Evolutionary conservation across 2,888 invertebrate species (phyloP), one percentile per base, ranked within the genome.

Genomic region (Ephialtes manifestator): DNA sequence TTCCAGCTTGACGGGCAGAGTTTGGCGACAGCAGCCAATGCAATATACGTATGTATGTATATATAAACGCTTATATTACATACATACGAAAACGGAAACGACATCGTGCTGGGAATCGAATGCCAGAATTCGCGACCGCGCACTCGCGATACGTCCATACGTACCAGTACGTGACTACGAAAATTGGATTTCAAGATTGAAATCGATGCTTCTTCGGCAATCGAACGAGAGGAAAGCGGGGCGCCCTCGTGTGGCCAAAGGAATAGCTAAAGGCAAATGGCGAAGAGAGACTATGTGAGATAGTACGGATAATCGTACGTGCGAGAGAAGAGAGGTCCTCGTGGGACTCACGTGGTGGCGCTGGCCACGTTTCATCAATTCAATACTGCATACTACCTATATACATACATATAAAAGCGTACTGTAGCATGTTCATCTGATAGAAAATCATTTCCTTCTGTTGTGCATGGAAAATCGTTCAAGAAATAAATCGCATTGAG

Each of bases 161-260:
- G 31, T 51, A 70, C 70, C 10, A 46, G 51, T 68, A 81, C 84
- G 84, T 84, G 84, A 81, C 81, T 77, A n/a, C 60, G 84, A 84
- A 84, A 84, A 84, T 84, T 84, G 84, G 77, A 84, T 84, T 81
- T 84, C 53, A 46, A 76, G 84, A 84, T 84, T 84, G 84, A 84
- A 81, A 81, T 81, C 84, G 81, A 81, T 81, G 72, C 67, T 68
- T 77, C 77, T 76, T 63, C 60, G 35, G 53, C 46, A 77, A 77
- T 76, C 51, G 65, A 70, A 55, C 51, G 60, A 65, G 48, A 48
- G 8, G 58, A 60, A 39, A 67, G 39, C 13, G 15, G 31, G 28
- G 8, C 53, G 15, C 10, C 15, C 7, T 24, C 43, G 43, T 15
- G 67, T 5, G 46, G n/a, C 5, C 24, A 20, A 28, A 35, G 48